Conservation (phyloP, 2,797 vertebrate species). For the Arremon brunneinucha region DNA sequence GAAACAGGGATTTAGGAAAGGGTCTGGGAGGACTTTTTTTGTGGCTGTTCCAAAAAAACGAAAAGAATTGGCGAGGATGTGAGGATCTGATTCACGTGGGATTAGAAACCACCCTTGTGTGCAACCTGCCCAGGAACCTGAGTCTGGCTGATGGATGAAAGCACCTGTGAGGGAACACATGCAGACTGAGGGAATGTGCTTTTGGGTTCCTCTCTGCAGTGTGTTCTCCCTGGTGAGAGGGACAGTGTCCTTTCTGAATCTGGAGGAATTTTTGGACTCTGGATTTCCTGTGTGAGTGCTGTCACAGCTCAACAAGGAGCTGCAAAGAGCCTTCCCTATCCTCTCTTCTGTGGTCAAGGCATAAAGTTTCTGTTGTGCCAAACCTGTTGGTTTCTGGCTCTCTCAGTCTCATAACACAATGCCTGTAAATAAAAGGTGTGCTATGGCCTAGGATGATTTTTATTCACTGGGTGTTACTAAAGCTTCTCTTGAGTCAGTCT, state of each 20-base stretch:
- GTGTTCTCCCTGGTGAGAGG: neutral
- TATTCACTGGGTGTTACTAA: neutral
- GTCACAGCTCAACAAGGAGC: neutral
- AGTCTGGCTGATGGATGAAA: neutral
- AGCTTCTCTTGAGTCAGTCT: neutral
- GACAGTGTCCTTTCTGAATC: neutral
- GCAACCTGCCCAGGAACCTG: neutral
- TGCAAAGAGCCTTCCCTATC: neutral
- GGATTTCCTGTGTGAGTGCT: neutral
- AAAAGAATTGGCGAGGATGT: neutral
- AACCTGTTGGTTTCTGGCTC: neutral
- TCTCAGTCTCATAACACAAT: neutral
- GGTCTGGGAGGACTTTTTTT: neutral
- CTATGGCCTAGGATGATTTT: neutral
- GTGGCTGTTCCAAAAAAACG: neutral
- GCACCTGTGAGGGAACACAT: fast-evolving
- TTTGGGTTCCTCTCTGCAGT: fast-evolving
- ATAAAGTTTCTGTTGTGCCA: neutral
- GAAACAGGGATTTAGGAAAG: neutral
- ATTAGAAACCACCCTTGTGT: neutral
- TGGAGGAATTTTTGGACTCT: neutral
- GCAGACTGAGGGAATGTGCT: neutral
- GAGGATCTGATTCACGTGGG: neutral
- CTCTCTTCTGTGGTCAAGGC: neutral
- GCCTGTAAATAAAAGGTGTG: neutral